Base-by-base conservation (phyloP, 2,113 vertebrate genomes). In the Axis porcinus region DNA sequence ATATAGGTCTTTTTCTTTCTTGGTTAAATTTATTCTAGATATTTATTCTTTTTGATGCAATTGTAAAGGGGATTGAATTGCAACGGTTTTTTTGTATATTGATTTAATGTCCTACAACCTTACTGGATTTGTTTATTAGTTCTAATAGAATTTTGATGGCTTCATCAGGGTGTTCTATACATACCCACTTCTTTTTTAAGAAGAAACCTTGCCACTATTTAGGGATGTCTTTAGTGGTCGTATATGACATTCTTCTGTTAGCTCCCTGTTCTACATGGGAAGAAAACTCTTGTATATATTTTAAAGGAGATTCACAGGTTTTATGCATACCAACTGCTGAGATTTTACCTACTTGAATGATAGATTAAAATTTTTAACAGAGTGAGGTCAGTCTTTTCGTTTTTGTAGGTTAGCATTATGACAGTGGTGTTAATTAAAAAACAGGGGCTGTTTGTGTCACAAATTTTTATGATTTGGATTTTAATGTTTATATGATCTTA, bases 261-360 rank as follows among this genome's bases (percentile, higher is more conserved):
- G 36, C 58, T 92, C 19, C 27, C 33, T 89, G 43, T 82, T 96
- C 83, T 57, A 79, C 67, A 33, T 82, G 25, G 45, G 54, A 91
- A 88, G 25, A 78, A 30, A 86, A 67, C 47, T 36, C 12, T 93
- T 19, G 10, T 57, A 6, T 89, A 40, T 50, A 54, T 64, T 93
- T 54, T 79, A 58, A 82, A 90, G 84, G 47, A 83, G 52, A 7
- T 78, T 89, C 89, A 54, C 93, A 89, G 47, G 82, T 93, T 86
- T 84, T 60, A 62, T 97, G 89, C 57, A 47, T 87, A 58, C n/a
- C 60, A 62, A 76, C 33, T 79, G 54, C 87, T 92, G 78, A 91
- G 82, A 93, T 89, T 96, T 82, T 95, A 54, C 90, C 30, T 89
- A 52, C n/a, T 86, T 95, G 84, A 86, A 8, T 30, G 52, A 57